Base-by-base conservation (phyloP, 2,888 invertebrate species). In the Zygogramma bicolorata region DNA sequence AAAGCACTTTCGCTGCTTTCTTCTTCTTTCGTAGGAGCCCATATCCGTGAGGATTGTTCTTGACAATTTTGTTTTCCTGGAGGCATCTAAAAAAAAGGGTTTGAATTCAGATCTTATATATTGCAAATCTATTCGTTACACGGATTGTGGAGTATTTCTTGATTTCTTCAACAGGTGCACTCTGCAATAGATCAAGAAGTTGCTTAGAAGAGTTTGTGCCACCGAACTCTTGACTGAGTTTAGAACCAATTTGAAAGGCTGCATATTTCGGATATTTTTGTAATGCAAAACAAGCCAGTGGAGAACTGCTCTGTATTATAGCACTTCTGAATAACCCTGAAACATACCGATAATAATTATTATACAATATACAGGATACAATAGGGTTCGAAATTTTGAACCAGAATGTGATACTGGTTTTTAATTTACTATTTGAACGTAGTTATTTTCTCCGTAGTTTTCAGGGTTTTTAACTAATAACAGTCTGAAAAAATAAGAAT, bases 201-300 rank as follows among this genome's bases (percentile, higher is more conserved):
- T 66, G 29, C 27, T 57, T 15, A 1, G 66, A 25, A 8, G 57
- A 27, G 1, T 38, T 40, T 7, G 27, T 40, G 3, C 40, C 13
- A 7, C 15, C 10, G 4, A 66, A 27, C 7, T 27, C 20, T 20
- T 18, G n/a, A 15, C 46, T 31, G n/a, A 66, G 38, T 25, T 18
- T 27, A 7, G 38, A 18, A 13, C 40, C 66, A 13, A 58, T 6
- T 42, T 42, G 10, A 29, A 27, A 57, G 22, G 66, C 58, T 10
- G 40, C 58, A 40, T 66, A 57, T 38, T 34, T 57, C 0, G 66
- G 59, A 40, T 58, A 40, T 66, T 58, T 66, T 29, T 66, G 66
- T 18, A 40, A 29, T 6, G 58, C 40, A 22, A 20, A n/a, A 40
- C 66, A 66, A 3, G 40, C 10, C 3, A 66, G 18, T 5, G 66